Percentiles rank a stretch among this genome's conserved stretches.
Evolutionary conservation across 2,797 vertebrate species (phyloP).

Genomic region (Furcifer pardalis): DNA sequence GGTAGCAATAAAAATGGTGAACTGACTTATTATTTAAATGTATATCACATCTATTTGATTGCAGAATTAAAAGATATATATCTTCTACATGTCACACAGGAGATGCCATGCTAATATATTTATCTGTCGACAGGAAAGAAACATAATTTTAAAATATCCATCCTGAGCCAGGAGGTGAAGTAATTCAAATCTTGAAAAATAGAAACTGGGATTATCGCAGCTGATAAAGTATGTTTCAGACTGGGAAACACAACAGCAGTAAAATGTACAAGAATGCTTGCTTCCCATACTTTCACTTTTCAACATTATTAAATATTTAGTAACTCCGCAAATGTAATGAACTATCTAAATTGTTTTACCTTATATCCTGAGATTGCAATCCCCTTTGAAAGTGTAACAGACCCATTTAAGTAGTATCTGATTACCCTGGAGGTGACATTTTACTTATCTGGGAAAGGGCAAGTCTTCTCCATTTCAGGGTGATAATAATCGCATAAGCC

Average conservation of each 20-base stretch:
- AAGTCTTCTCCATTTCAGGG: background rate
- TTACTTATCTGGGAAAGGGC: background rate
- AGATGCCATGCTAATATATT: too few relatives aligned
- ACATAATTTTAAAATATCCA: background rate
- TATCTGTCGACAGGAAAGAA: background rate
- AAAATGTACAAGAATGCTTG: background rate
- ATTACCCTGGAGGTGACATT: background rate
- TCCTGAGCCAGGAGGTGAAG: background rate
- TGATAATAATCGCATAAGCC: too few relatives aligned
- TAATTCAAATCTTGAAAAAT: background rate
- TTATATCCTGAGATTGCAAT: background rate
- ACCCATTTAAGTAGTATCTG: background rate
- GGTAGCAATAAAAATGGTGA: too few relatives aligned
- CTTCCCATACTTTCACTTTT: background rate
- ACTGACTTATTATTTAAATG: too few relatives aligned
- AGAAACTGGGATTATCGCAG: background rate
- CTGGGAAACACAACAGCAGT: background rate
- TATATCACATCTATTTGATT: too few relatives aligned
- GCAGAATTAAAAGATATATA: too few relatives aligned
- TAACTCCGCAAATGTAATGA: background rate
- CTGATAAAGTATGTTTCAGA: background rate
- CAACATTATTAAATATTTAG: background rate
- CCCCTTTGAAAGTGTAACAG: background rate
- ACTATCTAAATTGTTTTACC: background rate
- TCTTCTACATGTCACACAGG: too few relatives aligned